Conservation (phyloP, 2,113 vertebrate species). For the Ptyas mucosa region DNA sequence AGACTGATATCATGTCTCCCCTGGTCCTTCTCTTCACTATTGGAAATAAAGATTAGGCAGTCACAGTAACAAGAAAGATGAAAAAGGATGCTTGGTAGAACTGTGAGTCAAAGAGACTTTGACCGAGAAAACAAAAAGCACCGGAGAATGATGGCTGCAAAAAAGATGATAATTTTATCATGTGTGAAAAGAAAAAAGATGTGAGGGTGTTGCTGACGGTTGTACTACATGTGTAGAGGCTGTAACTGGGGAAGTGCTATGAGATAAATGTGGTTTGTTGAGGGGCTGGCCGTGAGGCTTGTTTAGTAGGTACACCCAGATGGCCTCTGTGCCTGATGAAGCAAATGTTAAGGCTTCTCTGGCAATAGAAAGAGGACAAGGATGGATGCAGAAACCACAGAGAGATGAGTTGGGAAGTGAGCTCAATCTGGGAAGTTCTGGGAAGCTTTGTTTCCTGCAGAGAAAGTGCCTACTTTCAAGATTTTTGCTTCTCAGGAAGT, state of each 20-base stretch:
- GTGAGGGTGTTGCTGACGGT: too few species aligned
- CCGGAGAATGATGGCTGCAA: background rate
- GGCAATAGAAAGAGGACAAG: background rate
- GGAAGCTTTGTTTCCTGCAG: background rate
- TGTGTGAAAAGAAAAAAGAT: background rate
- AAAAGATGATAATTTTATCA: background rate
- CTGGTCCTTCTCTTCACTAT: too few species aligned
- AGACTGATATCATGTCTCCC: too few species aligned
- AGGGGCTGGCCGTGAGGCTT: background rate
- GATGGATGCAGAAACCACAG: background rate
- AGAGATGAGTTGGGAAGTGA: background rate
- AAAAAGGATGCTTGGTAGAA: background rate
- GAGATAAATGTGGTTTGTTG: background rate
- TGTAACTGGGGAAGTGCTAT: background rate
- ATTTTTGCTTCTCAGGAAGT: background rate
- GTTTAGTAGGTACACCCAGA: background rate
- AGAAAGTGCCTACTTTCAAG: background rate
- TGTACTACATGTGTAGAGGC: background rate
- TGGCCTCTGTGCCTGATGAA: background rate
- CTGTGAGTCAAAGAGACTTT: background rate
- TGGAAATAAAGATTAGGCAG: background rate
- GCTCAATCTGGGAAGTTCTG: background rate
- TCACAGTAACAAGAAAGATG: background rate
- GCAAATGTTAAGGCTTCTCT: background rate
- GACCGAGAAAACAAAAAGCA: background rate